Evolutionary conservation across 2,113 vertebrate genomes (phyloP).

Genomic region (Hyperoodon ampullatus): DNA sequence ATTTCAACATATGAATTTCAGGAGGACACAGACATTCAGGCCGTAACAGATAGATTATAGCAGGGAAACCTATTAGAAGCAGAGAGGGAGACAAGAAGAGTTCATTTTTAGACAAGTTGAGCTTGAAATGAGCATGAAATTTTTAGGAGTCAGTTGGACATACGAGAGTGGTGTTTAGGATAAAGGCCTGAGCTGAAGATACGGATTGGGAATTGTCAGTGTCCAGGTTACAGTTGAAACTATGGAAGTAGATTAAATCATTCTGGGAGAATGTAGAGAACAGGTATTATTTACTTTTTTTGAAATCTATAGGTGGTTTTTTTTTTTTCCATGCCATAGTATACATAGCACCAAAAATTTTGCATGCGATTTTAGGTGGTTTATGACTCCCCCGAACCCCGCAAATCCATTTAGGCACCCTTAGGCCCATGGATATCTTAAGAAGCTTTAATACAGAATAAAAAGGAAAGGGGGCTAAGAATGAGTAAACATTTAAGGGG

Average conservation of each 20-base stretch:
- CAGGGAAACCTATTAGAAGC: neutral
- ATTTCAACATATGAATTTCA: neutral
- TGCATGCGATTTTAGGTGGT: neutral
- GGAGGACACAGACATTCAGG: neutral
- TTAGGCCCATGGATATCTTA: neutral
- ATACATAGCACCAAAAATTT: neutral
- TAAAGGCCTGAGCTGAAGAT: neutral
- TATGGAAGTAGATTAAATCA: neutral
- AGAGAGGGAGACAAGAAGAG: neutral
- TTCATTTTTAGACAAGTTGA: slow-evolving; percentile 3
- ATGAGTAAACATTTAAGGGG: neutral
- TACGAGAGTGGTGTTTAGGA: slow-evolving; percentile 4
- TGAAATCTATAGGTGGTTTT: neutral
- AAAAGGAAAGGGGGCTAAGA: neutral
- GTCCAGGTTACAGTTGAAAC: neutral
- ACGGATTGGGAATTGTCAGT: neutral
- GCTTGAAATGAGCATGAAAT: slow-evolving; percentile 16
- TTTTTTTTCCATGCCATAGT: neutral
- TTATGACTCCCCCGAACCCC: neutral
- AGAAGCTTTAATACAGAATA: neutral
- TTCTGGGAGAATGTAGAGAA: slow-evolving; percentile 16
- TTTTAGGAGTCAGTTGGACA: neutral
- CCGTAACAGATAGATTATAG: neutral
- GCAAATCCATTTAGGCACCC: neutral
- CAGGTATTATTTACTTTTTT: neutral